Base-by-base conservation (phyloP, 1,140 invertebrate genomes). In the Listronotus oregonensis region DNA sequence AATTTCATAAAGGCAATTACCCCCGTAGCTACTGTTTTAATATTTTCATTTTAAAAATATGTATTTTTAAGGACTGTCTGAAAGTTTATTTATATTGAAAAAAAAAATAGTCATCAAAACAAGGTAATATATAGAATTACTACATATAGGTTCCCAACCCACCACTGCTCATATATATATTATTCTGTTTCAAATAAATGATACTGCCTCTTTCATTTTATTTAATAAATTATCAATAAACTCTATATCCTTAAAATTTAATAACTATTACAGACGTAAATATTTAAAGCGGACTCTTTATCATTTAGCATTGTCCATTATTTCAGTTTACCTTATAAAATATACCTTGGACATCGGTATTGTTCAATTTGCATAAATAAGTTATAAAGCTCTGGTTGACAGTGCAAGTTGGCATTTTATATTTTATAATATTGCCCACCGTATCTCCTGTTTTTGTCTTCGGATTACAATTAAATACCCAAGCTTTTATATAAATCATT, bases 221-320 rank as follows among this genome's bases (percentile, higher is more conserved):
- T 63, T 63, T 54, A 54, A 63, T 63, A 65, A 65, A 58, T 58
- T 65, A 58, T 58, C 58, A 65, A 65, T 65, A 44, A 50, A 58
- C 2, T 44, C 31, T n/a, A 11, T 58, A 51, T 57, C 63, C 18
- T 27, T 46, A 50, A 65, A 65, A 65, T 65, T 65, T 65, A 50
- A 54, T 65, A 56, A 17, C 21, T 62, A 27, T 59, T 31, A 27
- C 50, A 37, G 43, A 46, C 27, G 50, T 54, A 17, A 63, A 54
- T 54, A 63, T 63, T 63, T 63, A 49, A 63, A 50, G 21, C 5
- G 6, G 1, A 21, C 15, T 21, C 21, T 10, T 5, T 46, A 46
- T 61, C 59, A 47, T 61, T 51, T 61, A 44, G 21, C 27, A 63
- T 54, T 55, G 51, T 52, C 52, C 8, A 9, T 63, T 54, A 61